These are phyloP conservation scores for Diadegma fenestrale DNA, from an alignment of 2,888 invertebrate genomes.

Conservation along the genomic window DNA sequence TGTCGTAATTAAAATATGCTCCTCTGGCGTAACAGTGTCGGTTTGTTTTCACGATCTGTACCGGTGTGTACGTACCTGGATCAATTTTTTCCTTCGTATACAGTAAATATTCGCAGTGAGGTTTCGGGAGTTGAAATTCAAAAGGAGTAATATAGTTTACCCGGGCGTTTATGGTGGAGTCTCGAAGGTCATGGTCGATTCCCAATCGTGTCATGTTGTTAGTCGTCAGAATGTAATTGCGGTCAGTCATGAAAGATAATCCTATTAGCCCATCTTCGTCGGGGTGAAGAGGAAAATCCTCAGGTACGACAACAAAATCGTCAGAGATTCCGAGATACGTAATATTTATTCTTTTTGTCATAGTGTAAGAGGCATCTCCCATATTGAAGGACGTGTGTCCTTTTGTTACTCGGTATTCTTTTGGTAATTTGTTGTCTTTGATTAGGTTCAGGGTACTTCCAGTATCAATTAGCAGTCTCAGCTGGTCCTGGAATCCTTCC, in stretches of 20 bases:
- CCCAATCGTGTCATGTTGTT: constrained; percentile 17
- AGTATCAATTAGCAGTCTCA: constrained; percentile 17
- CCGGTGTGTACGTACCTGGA: no score
- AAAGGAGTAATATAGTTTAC: constrained; percentile 27
- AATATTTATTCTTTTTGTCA: constrained; percentile 16
- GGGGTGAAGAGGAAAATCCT: constrained; percentile 9
- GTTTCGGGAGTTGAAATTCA: constrained; percentile 41
- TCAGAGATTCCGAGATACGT: constrained; percentile 8
- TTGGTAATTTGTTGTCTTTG: constrained; percentile 8
- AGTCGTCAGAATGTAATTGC: constrained; percentile 9
- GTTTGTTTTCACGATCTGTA: no score
- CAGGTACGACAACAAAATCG: constrained; percentile 27
- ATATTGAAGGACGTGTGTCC: constrained; percentile 4
- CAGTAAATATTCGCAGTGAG: constrained; percentile 16
- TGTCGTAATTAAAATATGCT: no score
- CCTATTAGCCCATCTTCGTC: constrained; percentile 23
- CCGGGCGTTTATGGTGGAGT: constrained; percentile 2
- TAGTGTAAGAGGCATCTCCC: constrained; percentile 25
- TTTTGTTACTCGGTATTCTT: not conserved
- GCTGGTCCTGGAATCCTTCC: constrained; percentile 34
- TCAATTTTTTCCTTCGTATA: no score
- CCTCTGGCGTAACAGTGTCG: no score
- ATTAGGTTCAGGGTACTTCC: constrained; percentile 35
- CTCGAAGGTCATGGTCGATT: constrained; percentile 17
- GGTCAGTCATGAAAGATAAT: constrained; percentile 33